Evolutionary conservation across 1,140 invertebrate species (phyloP).

Genomic region (Stratiolaelaps scimitus): DNA sequence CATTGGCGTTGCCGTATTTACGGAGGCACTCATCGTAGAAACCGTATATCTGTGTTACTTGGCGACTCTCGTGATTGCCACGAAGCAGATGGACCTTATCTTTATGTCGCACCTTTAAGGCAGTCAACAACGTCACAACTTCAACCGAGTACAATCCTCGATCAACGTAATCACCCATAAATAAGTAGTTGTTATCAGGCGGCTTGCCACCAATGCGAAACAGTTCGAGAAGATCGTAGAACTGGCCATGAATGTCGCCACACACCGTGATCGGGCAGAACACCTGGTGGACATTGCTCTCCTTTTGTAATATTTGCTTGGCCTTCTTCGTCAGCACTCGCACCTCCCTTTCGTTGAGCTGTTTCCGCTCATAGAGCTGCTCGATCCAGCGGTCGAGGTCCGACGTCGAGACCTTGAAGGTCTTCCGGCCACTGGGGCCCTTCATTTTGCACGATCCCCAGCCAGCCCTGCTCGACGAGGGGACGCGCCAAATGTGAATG

Average conservation of each 20-base stretch:
- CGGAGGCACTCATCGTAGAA: conserved; percentile 92
- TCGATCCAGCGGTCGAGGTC: conserved; percentile 22
- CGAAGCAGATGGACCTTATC: conserved; percentile 77
- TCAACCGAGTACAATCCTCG: conserved; percentile 51
- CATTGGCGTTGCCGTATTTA: conserved; percentile 79
- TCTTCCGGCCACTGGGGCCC: neutral
- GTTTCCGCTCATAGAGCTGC: conserved; percentile 19
- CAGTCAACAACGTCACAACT: conserved; percentile 56
- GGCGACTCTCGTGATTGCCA: conserved; percentile 73
- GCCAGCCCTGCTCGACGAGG: no score
- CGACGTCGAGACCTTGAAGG: neutral
- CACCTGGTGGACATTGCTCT: conserved; percentile 11
- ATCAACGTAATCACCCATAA: conserved; percentile 46
- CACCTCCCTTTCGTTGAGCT: conserved; percentile 12
- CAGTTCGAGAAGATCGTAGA: conserved; percentile 45
- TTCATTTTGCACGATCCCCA: neutral
- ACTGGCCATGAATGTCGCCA: conserved; percentile 48
- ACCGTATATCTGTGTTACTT: conserved; percentile 64
- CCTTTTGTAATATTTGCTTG: conserved; percentile 9
- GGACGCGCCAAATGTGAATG: no score
- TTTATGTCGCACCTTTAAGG: conserved; percentile 95
- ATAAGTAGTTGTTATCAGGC: conserved; percentile 44
- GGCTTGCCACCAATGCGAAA: conserved; percentile 47
- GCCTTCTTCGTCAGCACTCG: conserved; percentile 12
- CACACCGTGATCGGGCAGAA: conserved; percentile 33